Percentiles rank a stretch among this genome's conserved stretches.
Conservation (phyloP, 2,888 invertebrate genomes). For the Drosophila birchii region DNA sequence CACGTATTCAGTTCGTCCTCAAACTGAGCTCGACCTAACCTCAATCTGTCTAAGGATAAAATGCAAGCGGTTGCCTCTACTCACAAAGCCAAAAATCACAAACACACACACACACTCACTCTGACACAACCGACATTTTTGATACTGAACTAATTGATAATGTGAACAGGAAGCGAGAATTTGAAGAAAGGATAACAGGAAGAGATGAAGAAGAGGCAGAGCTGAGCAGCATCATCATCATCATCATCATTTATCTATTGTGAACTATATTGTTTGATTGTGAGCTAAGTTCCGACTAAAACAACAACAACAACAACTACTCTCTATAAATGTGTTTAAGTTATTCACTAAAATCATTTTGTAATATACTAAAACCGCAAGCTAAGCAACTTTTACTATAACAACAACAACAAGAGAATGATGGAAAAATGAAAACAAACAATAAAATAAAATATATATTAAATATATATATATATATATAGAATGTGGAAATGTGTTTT, state of each 20-base stretch:
- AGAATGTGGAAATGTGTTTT: constrained; percentile 32
- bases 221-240: constrained; percentile 34
- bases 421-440: constrained; percentile 38
- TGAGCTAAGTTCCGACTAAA: constrained; percentile 73
- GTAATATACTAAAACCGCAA: constrained; percentile 73
- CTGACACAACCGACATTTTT: constrained; percentile 41
- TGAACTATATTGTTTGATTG: constrained; percentile 74
- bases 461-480: constrained; percentile 48
- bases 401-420: constrained; percentile 25
- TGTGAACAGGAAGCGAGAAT: constrained; percentile 19
- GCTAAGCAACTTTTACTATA: constrained; percentile 55
- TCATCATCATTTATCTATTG: constrained; percentile 51
- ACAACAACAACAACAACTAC: constrained; percentile 41
- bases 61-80: constrained; percentile 37
- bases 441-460: constrained; percentile 46
- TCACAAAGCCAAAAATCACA: constrained; percentile 31
- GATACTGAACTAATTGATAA: constrained; percentile 44
- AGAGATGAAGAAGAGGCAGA: constrained; percentile 8
- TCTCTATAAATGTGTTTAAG: constrained; percentile 53
- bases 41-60: constrained; percentile 55
- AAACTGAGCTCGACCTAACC: constrained; percentile 50
- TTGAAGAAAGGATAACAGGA: constrained; percentile 22
- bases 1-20: constrained; percentile 22
- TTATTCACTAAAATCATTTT: constrained; percentile 67
- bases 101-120: constrained; percentile 19